Conservation (phyloP, 2,888 invertebrate species). For the Caenorhabditis afra region DNA sequence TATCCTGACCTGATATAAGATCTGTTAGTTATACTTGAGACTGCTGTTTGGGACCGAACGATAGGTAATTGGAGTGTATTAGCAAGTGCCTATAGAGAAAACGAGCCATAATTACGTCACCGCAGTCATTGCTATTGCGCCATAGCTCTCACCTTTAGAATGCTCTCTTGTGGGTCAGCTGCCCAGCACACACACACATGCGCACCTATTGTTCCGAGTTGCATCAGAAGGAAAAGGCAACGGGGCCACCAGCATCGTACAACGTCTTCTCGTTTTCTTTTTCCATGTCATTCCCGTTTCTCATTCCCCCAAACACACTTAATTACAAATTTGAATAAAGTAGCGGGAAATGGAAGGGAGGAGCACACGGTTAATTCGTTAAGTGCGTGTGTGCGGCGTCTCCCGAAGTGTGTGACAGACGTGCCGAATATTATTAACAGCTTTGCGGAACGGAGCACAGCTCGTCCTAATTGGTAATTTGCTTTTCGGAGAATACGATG, state of each 20-base stretch:
- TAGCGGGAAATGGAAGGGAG: neutral
- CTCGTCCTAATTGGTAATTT: constrained; percentile 27
- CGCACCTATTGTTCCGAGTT: constrained; percentile 55
- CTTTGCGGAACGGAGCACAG: constrained; percentile 25
- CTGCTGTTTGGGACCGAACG: constrained; percentile 34
- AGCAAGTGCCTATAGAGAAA: constrained; percentile 33
- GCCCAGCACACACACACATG: constrained; percentile 36
- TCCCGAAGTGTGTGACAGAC: constrained; percentile 44
- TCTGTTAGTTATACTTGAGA: constrained; percentile 29
- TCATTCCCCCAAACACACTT: constrained; percentile 17
- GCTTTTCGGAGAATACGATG: neutral
- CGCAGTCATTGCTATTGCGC: constrained; percentile 45
- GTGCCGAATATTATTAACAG: constrained; percentile 54
- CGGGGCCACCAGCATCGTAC: neutral
- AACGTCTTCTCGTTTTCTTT: constrained; percentile 2
- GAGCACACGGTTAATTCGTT: constrained; percentile 57
- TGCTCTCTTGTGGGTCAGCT: constrained; percentile 28
- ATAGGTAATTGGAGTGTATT: constrained; percentile 56
- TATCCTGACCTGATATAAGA: constrained; percentile 40
- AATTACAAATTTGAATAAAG: constrained; percentile 63
- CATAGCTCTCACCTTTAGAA: constrained; percentile 38
- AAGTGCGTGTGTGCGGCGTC: constrained; percentile 39
- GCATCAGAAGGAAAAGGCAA: constrained; percentile 4
- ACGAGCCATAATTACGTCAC: constrained; percentile 42
- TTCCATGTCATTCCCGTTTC: neutral